Evolutionary conservation across 35 echinoderm and acorn worm genomes (phyloP).

Genomic region (Nesometra sesokonis): DNA sequence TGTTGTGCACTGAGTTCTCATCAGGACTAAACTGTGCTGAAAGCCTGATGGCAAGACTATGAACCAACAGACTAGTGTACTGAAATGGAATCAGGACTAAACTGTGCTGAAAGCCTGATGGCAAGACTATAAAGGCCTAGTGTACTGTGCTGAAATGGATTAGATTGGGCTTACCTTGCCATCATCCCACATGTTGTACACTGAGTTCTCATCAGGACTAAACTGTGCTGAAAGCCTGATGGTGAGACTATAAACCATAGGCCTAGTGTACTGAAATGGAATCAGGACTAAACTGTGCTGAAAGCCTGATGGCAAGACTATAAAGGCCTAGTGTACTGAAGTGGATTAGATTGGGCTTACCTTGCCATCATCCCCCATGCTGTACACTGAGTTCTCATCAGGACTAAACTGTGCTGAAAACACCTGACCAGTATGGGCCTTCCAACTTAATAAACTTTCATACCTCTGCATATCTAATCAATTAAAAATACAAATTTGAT

Average conservation of each 20-base stretch:
- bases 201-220: slow-evolving; percentile 80
- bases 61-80: too few species aligned
- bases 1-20: slow-evolving; percentile 78
- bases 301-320: too few species aligned
- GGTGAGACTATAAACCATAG: too few species aligned
- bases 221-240: slow-evolving; percentile 80
- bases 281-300: slow-evolving; percentile 84
- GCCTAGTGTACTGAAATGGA: slow-evolving; percentile 66
- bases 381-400: slow-evolving; percentile 80
- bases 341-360: slow-evolving; percentile 36
- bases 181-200: slow-evolving; percentile 93
- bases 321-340: too few species aligned
- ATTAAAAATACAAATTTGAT: background rate
- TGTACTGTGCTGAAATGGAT: slow-evolving; percentile 67
- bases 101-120: slow-evolving; percentile 74
- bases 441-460: slow-evolving; percentile 77
- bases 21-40: slow-evolving; percentile 87
- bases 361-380: slow-evolving; percentile 97
- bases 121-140: too few species aligned
- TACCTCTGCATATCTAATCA: slow-evolving; percentile 62
- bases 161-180: slow-evolving; percentile 69
- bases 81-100: slow-evolving; percentile 81
- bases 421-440: slow-evolving; percentile 64
- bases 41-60: too few species aligned
- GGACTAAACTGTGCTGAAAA: slow-evolving; percentile 90